Conservation (phyloP, 2,113 vertebrate genomes). For the Arenaria interpres region DNA sequence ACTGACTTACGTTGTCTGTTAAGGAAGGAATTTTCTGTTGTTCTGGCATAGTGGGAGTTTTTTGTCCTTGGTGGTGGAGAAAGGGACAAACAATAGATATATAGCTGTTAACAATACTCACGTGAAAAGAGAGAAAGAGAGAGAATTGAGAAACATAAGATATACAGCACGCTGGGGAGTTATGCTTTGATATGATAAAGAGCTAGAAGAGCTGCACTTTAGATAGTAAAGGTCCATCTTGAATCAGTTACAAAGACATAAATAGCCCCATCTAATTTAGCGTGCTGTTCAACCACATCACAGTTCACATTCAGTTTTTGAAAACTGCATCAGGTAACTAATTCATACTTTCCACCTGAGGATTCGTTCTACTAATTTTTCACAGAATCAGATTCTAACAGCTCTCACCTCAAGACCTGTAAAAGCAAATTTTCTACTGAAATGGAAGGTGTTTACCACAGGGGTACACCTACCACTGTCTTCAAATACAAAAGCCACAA, state of each 20-base stretch:
- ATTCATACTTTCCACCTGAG: background rate
- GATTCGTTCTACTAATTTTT: constrained; percentile 38
- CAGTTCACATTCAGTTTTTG: constrained; percentile 8
- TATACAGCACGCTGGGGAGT: background rate
- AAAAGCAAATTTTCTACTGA: background rate
- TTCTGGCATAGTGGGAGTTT: background rate
- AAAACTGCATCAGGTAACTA: constrained; percentile 11
- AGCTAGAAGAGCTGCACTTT: background rate
- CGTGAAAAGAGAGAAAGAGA: background rate
- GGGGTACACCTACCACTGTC: background rate
- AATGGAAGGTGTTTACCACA: background rate
- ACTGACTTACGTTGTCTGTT: background rate
- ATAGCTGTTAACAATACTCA: background rate
- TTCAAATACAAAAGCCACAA: constrained; percentile 53
- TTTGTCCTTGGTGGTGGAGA: background rate
- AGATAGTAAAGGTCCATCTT: background rate
- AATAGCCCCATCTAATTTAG: background rate
- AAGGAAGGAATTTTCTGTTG: background rate
- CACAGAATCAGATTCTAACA: background rate
- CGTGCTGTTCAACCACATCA: background rate
- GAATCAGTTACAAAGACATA: background rate
- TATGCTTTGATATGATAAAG: background rate
- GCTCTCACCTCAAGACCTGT: background rate
- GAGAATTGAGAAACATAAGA: background rate
- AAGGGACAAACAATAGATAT: background rate